Conservation (phyloP, 2,888 invertebrate species). For the Automeris io region DNA sequence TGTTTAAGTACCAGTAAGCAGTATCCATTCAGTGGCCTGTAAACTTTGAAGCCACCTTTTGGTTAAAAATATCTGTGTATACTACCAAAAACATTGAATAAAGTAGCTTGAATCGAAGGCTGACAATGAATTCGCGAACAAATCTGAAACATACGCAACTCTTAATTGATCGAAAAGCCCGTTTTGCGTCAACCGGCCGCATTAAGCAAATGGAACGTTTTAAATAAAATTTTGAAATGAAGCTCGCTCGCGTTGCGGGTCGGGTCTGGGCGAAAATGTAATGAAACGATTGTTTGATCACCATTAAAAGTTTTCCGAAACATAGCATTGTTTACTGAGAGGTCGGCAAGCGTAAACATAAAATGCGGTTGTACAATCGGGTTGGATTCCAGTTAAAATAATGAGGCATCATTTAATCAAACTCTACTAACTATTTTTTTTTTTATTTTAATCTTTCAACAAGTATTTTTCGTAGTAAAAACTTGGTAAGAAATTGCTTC, state of each 20-base stretch:
- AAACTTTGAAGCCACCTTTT: no score
- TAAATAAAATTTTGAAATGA: constrained; percentile 26
- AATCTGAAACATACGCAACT: constrained; percentile 16
- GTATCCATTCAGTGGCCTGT: no score
- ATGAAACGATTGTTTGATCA: constrained; percentile 62
- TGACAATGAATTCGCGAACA: constrained; percentile 15
- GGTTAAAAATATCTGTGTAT: no score
- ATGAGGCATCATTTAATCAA: constrained; percentile 4
- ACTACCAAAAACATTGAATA: no score
- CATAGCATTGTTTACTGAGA: constrained; percentile 46
- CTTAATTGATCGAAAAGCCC: constrained; percentile 27
- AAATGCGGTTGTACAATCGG: constrained; percentile 31
- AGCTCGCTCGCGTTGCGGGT: constrained; percentile 27
- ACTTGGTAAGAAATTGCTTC: no score
- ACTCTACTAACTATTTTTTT: no score
- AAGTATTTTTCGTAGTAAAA: no score
- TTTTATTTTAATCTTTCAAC: no score
- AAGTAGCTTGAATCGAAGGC: not conserved
- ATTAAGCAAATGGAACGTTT: constrained; percentile 42
- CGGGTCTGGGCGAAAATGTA: constrained; percentile 35
- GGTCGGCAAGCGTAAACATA: constrained; percentile 40
- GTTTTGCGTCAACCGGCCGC: constrained; percentile 29
- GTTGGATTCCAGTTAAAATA: constrained; percentile 13
- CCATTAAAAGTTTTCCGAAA: constrained; percentile 66
- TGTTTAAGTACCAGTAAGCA: no score